Evolutionary conservation across 2,888 invertebrate species (phyloP).

Genomic region (Pegoplata infirma): DNA sequence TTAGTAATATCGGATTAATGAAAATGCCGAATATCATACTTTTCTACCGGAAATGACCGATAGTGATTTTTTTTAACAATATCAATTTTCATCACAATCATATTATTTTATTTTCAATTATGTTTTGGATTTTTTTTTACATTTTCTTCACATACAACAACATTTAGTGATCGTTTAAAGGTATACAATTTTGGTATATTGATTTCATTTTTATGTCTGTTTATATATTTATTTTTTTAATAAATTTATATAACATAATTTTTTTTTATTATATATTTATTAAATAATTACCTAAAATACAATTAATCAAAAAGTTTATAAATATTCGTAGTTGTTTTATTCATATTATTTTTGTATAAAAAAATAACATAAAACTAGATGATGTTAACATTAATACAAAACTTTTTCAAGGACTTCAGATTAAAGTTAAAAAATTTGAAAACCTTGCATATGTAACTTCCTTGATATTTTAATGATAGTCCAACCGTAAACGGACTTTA

Average conservation of each 20-base stretch:
- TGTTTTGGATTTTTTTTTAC: slow-evolving; percentile 16
- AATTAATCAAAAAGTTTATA: neutral
- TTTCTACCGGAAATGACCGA: too few relatives aligned
- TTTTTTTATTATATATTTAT: neutral
- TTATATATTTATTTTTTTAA: neutral
- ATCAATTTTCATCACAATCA: slow-evolving; percentile 2
- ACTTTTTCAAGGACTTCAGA: too few relatives aligned
- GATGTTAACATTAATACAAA: too few relatives aligned
- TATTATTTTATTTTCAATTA: slow-evolving; percentile 26
- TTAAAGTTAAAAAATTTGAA: too few relatives aligned
- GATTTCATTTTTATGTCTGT: slow-evolving; percentile 10
- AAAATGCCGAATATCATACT: too few relatives aligned
- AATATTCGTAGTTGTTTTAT: slow-evolving; percentile 8
- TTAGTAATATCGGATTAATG: too few relatives aligned
- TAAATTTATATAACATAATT: slow-evolving; percentile 16
- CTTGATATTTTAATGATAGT: too few relatives aligned
- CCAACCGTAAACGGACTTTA: too few relatives aligned
- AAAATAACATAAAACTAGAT: slow-evolving; percentile 1
- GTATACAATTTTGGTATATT: neutral
- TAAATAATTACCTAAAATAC: slow-evolving; percentile 14
- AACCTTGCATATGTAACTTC: too few relatives aligned
- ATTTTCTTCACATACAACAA: slow-evolving; percentile 16
- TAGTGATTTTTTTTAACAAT: neutral
- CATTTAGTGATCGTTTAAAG: slow-evolving; percentile 20
- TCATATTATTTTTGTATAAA: neutral